Conservation (phyloP, 2,888 invertebrate species). For the Nasonovia ribisnigri region DNA sequence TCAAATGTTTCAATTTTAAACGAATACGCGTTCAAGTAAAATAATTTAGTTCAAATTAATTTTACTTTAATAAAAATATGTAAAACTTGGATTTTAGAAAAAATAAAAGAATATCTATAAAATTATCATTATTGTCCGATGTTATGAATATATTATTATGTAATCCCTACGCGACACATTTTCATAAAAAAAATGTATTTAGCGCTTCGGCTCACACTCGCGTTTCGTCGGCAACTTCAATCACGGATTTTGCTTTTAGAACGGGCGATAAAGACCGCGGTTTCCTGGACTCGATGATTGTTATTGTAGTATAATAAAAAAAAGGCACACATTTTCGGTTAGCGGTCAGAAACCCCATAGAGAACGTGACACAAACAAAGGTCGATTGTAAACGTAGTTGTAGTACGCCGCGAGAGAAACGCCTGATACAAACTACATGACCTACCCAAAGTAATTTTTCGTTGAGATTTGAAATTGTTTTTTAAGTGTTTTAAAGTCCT, state of each 20-base stretch:
- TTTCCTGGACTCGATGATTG: neutral
- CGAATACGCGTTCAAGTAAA: neutral
- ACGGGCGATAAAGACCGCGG: neutral
- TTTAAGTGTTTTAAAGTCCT: neutral
- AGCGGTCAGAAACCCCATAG: constrained; percentile 29
- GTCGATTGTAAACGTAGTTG: neutral
- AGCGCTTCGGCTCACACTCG: neutral
- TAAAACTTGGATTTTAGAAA: neutral
- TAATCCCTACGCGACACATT: neutral
- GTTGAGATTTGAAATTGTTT: neutral
- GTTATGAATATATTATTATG: neutral
- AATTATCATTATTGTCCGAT: neutral
- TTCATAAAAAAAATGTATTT: neutral
- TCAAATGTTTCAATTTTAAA: neutral
- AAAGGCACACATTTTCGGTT: constrained; percentile 8
- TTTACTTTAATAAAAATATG: no score
- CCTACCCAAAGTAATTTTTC: constrained; percentile 34
- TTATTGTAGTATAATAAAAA: neutral
- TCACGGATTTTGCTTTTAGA: neutral
- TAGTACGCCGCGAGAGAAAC: neutral
- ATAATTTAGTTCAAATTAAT: neutral
- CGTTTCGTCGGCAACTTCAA: neutral
- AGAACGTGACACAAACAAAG: constrained; percentile 23
- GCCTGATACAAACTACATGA: constrained; percentile 1
- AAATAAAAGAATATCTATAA: neutral